These are phyloP conservation scores for Fundulus diaphanus DNA, from an alignment of 2,797 vertebrate genomes.

Conservation along the genomic window DNA sequence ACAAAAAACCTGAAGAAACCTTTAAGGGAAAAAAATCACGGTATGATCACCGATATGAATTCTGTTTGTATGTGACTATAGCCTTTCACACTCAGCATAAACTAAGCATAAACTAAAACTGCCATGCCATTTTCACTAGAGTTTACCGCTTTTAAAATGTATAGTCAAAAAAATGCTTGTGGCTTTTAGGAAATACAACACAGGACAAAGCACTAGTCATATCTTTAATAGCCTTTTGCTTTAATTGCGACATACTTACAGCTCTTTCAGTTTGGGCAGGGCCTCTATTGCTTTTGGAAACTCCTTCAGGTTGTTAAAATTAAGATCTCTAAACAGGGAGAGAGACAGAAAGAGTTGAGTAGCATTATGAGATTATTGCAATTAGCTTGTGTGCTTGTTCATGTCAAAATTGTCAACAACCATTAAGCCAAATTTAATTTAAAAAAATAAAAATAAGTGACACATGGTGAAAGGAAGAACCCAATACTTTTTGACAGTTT, in stretches of 20 bases:
- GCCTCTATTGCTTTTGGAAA: slow-evolving; percentile 94
- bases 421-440: not conserved
- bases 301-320: slow-evolving; percentile 93
- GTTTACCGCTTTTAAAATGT: not conserved
- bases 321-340: slow-evolving; percentile 89
- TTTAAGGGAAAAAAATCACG: too few relatives aligned
- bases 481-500: not conserved
- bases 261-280: slow-evolving; percentile 93
- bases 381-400: too few relatives aligned
- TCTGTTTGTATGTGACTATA: not conserved
- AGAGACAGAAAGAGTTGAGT: slow-evolving; percentile 45
- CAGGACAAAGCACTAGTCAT: not conserved
- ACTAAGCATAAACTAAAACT: not conserved
- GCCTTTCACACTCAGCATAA: not conserved
- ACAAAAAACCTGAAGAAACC: too few relatives aligned
- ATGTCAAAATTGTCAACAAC: not conserved
- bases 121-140: not conserved
- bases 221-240: slow-evolving; percentile 6
- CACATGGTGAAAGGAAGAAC: not conserved
- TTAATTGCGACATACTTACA: slow-evolving; percentile 85
- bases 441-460: not conserved
- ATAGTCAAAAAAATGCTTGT: not conserved
- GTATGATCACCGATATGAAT: too few relatives aligned
- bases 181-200: not conserved
- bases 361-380: not conserved